A percentile compares a stretch with the other conserved stretches of the same genome.
Evolutionary conservation across 35 echinoderm and acorn worm genomes (phyloP).

Genomic region (Amphiura filiformis): DNA sequence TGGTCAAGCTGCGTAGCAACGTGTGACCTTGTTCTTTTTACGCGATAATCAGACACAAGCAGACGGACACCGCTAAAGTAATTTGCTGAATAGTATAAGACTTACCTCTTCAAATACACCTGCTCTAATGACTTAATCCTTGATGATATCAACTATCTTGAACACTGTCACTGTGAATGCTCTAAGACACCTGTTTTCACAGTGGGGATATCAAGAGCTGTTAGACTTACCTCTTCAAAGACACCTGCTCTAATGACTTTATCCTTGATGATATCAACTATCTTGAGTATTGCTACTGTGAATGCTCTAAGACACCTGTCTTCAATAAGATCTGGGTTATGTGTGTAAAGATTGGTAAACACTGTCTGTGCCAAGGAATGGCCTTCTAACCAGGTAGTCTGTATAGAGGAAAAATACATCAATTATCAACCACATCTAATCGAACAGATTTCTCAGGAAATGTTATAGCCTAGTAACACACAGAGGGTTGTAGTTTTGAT

Average conservation of each 20-base stretch:
- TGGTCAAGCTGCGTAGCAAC: too few relatives aligned
- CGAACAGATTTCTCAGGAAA: too few relatives aligned
- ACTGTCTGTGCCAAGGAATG: slow-evolving; percentile 96
- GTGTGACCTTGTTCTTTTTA: too few relatives aligned
- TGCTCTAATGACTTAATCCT: slow-evolving; percentile 88
- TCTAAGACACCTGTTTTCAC: slow-evolving; percentile 69
- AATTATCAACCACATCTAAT: background rate
- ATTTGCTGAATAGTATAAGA: too few relatives aligned
- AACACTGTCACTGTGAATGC: slow-evolving; percentile 71
- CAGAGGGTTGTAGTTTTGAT: too few relatives aligned
- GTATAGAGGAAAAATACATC: background rate
- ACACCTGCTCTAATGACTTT: slow-evolving; percentile 88
- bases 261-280: slow-evolving; percentile 88
- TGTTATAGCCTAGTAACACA: too few relatives aligned
- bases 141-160: slow-evolving; percentile 85
- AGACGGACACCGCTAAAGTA: too few relatives aligned
- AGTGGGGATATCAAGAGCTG: too few relatives aligned
- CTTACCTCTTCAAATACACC: slow-evolving; percentile 97
- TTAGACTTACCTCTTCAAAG: slow-evolving; percentile 97
- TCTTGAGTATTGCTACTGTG: slow-evolving; percentile 73
- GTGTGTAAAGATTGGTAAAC: slow-evolving; percentile 94
- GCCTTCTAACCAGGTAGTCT: slow-evolving; percentile 97
- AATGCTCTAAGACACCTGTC: slow-evolving; percentile 73
- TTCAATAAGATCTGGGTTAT: slow-evolving; percentile 86
- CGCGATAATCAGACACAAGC: too few relatives aligned